Evolutionary conservation across 1,140 invertebrate species (phyloP), one percentile per base, ranked within the genome.

Genomic region (Helicoverpa zea): DNA sequence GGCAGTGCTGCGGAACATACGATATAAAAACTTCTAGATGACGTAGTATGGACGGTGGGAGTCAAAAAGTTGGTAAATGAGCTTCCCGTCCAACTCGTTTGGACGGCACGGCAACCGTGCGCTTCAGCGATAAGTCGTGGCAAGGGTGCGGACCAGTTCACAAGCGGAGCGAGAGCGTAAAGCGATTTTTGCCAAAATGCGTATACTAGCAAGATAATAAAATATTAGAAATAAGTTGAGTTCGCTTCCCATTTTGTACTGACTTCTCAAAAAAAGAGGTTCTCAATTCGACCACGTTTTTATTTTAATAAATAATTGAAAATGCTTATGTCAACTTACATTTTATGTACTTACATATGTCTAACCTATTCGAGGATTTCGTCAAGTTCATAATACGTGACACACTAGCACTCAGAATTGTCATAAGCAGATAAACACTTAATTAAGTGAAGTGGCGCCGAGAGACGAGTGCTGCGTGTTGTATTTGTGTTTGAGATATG

Each of bases 21-120:
- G 3, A 35, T 35, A 35, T 35, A 35, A 43, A 43, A 43, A 43
- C 35, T 43, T 43, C 9, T 5, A 43, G 35, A 12, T 29, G 2
- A 29, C 49, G 30, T n/a, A 51, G 68, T 52, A 52, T 72, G 68
- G 14, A 51, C 23, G 7, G 68, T 30, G 49, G 4, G 52, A 72
- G 68, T 72, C 47, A 72, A 72, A 72, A 52, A 70, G 68, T 72
- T 72, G n/a, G 12, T 23, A 52, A 30, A 72, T 52, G 68, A 72
- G 68, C 68, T 72, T 72, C 68, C 68, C 68, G 49, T 54, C 52
- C 68, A 52, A 54, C 30, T 49, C 49, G 54, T 49, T 52, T 2
- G 59, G 30, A 7, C 35, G 5, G 9, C 35, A 9, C 35, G 35
- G 68, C 47, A 49, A 72, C 68, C 68, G 14, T 49, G n/a, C 64